Evolutionary conservation across 2,113 vertebrate genomes (phyloP), one percentile per base, ranked within the genome.

Genomic region (Tragelaphus imberbis): DNA sequence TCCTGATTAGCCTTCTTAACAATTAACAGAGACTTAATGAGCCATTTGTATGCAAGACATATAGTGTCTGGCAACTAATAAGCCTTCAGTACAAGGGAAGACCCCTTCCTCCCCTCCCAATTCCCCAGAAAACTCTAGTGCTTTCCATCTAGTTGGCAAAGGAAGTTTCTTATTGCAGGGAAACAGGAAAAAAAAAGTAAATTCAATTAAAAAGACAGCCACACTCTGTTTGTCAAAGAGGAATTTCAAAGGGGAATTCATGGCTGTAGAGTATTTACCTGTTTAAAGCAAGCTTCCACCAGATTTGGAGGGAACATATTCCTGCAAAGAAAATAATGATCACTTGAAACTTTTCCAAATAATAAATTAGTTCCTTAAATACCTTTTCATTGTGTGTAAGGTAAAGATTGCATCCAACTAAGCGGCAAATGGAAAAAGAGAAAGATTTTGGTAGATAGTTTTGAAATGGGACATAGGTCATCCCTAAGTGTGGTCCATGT

Each of bases 281-380:
- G 99, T 98, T 99, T 99, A 97, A 99, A 99, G 98, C 99, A 99
- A 92, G 99, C 99, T 99, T 99, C 99, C 86, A 99, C 99, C 97
- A 99, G 97, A 97, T 99, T 99, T 75, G 99, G 99, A 98, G 99
- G 99, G 98, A 99, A 99, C 99, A 99, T 99, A 91, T 99, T 99
- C 98, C 99, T 99, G 99, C 77, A 98, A 98, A 99, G 93, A 96
- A 98, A 90, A 98, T 58, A 98, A 98, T 80, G 98, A 63, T 59
- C 65, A 75, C 30, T 85, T 98, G 90, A 97, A 97, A 8, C 59
- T 65, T 96, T 84, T 51, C 61, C 87, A 84, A 79, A n/a, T 59
- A 68, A 51, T 71, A 92, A 84, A 25, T 88, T 36, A 90, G n/a
- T 8, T 55, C 80, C 56, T 95, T 95, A 86, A 87, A 91, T 44